A percentile compares a stretch with the other conserved stretches of the same genome.
Evolutionary conservation across 1,140 invertebrate genomes (phyloP).

Genomic region (Bacillus rossius): DNA sequence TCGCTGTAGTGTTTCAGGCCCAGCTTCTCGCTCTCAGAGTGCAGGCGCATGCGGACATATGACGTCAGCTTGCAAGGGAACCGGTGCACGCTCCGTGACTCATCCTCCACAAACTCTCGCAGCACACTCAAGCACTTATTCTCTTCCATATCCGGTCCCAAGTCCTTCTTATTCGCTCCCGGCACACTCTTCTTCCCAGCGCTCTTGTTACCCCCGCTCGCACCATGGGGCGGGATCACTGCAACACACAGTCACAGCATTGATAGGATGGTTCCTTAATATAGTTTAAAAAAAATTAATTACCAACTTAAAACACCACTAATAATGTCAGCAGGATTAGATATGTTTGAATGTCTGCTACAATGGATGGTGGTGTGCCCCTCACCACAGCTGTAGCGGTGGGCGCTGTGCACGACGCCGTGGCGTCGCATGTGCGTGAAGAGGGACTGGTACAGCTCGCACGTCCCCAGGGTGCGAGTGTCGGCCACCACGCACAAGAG

Average conservation of each 20-base stretch:
- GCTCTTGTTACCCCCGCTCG: too few relatives aligned
- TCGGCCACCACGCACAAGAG: constrained; percentile 53
- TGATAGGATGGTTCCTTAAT: too few relatives aligned
- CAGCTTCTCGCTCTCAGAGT: too few relatives aligned
- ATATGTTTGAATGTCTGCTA: too few relatives aligned
- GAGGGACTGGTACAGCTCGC: constrained; percentile 45
- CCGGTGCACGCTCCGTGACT: not conserved
- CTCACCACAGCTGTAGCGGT: constrained; percentile 42
- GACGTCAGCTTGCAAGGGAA: too few relatives aligned
- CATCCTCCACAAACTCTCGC: not conserved
- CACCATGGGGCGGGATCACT: not conserved
- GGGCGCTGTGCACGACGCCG: constrained; percentile 48
- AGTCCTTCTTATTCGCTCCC: not conserved
- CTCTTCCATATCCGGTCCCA: not conserved
- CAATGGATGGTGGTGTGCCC: too few relatives aligned
- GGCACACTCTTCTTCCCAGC: not conserved
- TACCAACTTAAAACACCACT: too few relatives aligned
- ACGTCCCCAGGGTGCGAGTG: constrained; percentile 47
- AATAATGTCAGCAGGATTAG: too few relatives aligned
- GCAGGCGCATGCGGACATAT: too few relatives aligned
- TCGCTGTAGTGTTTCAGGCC: too few relatives aligned
- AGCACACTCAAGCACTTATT: not conserved
- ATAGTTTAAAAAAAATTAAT: too few relatives aligned
- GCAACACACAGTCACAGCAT: constrained; percentile 3
- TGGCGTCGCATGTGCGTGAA: constrained; percentile 47